Evolutionary conservation across 2,888 invertebrate species (phyloP), one percentile per base, ranked within the genome.

Genomic region (Endomychus coccineus): DNA sequence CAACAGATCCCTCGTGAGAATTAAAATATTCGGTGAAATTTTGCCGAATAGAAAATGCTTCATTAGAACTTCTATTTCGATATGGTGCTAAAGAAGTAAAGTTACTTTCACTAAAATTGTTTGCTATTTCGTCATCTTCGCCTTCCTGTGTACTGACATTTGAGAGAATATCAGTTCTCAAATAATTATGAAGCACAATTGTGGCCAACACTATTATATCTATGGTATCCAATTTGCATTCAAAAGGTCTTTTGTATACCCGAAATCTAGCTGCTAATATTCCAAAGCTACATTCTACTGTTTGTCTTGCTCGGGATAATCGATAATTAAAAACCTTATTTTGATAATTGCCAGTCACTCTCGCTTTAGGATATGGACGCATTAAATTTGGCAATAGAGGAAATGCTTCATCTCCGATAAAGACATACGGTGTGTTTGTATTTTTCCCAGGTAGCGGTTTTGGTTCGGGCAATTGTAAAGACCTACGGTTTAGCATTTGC

Each of bases 371-470:
- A 42, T 44, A 49, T 15, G 51, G 48, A 37, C 49, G 32, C 46
- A 49, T 44, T 15, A 51, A 37, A 34, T 48, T 39, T 16, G 27
- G 31, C 22, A 42, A 36, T 19, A 47, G 36, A 3, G 41, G 50
- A 36, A 54, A 52, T n/a, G 52, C 34, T 21, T 45, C 42, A 34
- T 47, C 43, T 28, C 38, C 43, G 13, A 40, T 34, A 38, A 47
- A 45, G 16, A 48, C 40, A 31, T 42, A 44, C 11, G 45, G 48
- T 10, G 15, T 6, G 4, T 36, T 19, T 16, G 25, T 35, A 39
- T 17, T 44, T 19, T 16, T 39, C 27, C 23, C 29, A 47, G 17
- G 40, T 24, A n/a, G 42, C 27, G 10, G 40, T 16, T 6, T 11
- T 12, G 30, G 30, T 17, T 4, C 11, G 12, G 15, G 32, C 11